Percentiles rank a stretch among this genome's conserved stretches.
Evolutionary conservation across 64 coral and sea anemone species (phyloP).

Genomic region (Montipora foliosa): DNA sequence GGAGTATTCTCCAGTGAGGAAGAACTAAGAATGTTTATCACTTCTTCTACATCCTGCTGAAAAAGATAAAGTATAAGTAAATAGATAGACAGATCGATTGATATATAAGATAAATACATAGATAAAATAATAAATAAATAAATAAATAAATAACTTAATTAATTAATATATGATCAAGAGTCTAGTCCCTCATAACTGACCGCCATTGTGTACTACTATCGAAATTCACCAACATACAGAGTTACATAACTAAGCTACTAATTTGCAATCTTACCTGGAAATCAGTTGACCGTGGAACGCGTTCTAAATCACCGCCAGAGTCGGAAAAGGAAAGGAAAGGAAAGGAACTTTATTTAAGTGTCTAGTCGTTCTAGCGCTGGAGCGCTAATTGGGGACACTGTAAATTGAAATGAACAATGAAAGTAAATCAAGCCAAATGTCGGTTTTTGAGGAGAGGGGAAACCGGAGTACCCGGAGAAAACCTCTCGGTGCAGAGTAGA

Average conservation of each 20-base stretch:
- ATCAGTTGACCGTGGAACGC: neutral
- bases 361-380: too few relatives aligned
- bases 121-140: too few relatives aligned
- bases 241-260: neutral
- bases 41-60: constrained; percentile 29
- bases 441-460: too few relatives aligned
- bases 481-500: too few relatives aligned
- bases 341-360: neutral
- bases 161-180: too few relatives aligned
- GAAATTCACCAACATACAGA: too few relatives aligned
- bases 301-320: neutral
- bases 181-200: too few relatives aligned
- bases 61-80: neutral
- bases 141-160: too few relatives aligned
- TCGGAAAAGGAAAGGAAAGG: constrained; percentile 15
- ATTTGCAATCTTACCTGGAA: constrained; percentile 1
- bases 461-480: too few relatives aligned
- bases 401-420: too few relatives aligned
- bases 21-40: constrained; percentile 17
- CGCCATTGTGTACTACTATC: neutral
- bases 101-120: neutral
- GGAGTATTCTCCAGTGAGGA: constrained; percentile 1
- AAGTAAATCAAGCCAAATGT: too few relatives aligned
- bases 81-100: neutral
- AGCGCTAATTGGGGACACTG: too few relatives aligned